These are phyloP conservation scores for Zingel zingel DNA, from an alignment of 2,113 vertebrate genomes.

Conservation along the genomic window DNA sequence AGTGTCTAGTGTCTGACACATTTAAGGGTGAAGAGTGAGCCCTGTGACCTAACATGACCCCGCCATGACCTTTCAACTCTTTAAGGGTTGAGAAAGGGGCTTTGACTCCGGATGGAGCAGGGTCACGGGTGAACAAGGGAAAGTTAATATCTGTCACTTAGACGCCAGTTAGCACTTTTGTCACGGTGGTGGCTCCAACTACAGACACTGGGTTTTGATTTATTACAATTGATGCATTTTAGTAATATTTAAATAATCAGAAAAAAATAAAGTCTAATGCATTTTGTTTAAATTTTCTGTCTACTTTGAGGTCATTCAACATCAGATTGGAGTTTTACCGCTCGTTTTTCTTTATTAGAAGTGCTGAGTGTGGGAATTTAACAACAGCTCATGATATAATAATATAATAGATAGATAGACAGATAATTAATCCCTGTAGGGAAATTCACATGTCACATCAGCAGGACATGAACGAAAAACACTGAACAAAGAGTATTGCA, in stretches of 20 bases:
- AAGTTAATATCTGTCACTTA: slow-evolving; percentile 76
- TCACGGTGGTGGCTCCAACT: slow-evolving; percentile 23
- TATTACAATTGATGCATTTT: slow-evolving; percentile 6
- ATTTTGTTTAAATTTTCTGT: background rate
- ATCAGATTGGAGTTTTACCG: slow-evolving; percentile 15
- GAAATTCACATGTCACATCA: too few species aligned
- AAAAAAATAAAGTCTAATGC: background rate
- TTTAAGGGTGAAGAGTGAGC: slow-evolving; percentile 56
- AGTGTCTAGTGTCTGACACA: slow-evolving; percentile 42
- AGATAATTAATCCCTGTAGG: too few species aligned
- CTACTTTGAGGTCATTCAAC: background rate
- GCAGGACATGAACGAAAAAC: too few species aligned
- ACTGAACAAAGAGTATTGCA: too few species aligned
- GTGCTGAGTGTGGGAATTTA: background rate
- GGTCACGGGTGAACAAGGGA: slow-evolving; percentile 75
- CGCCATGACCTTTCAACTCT: slow-evolving; percentile 60
- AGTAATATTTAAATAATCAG: background rate
- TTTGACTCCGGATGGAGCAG: slow-evolving; percentile 31
- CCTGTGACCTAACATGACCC: slow-evolving; percentile 75
- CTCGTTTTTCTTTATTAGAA: background rate
- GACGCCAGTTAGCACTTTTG: slow-evolving; percentile 56
- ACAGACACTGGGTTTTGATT: background rate
- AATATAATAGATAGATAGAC: too few species aligned
- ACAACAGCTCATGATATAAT: slow-evolving; percentile 18
- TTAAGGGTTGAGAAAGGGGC: slow-evolving; percentile 54